Evolutionary conservation across 2,797 vertebrate genomes (phyloP), one percentile per base, ranked within the genome.

Genomic region (Eulemur albifrons): DNA sequence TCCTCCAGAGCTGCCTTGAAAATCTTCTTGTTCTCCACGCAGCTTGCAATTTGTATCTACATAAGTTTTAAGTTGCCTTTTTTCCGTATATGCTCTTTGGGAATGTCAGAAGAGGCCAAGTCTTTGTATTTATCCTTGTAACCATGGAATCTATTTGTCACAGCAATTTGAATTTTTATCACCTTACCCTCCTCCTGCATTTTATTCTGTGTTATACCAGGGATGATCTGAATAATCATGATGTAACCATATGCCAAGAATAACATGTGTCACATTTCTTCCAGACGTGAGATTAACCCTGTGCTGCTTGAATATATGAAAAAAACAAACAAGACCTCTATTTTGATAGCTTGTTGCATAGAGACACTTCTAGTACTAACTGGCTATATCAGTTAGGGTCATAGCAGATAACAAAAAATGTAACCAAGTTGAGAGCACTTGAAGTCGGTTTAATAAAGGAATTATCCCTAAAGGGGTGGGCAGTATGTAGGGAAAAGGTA

Each of bases 61-160:
- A 5, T 54, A 72, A 27, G 1, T 48, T 85, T 84, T 20, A 65
- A 35, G 4, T 48, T 57, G 82, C 35, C 27, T 81, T 94, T 79
- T 61, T 11, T 9, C 12, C 40, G 0, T 76, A 40, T 52, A 20
- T 67, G 25, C 48, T 90, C 17, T 70, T 57, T 76, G 80, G 80
- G 65, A 93, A 83, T 87, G 57, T 93, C 65, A 87, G 14, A 76
- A 73, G 76, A 84, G 81, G 27, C 5, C 61, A 76, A 69, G 43
- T 4, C 5, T 92, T 95, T 94, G 65, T 81, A 25, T 93, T 94
- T 94, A 85, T 54, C 32, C 76, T 75, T 95, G 27, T 94, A 81
- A 76, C 69, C 35, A 72, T 73, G 32, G 23, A 10, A 69, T 20
- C 7, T 67, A 84, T 80, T 84, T 96, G 40, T 81, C 77, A 87